Evolutionary conservation across 2,113 vertebrate species (phyloP).

Genomic region (Rhadina sibilatrix): DNA sequence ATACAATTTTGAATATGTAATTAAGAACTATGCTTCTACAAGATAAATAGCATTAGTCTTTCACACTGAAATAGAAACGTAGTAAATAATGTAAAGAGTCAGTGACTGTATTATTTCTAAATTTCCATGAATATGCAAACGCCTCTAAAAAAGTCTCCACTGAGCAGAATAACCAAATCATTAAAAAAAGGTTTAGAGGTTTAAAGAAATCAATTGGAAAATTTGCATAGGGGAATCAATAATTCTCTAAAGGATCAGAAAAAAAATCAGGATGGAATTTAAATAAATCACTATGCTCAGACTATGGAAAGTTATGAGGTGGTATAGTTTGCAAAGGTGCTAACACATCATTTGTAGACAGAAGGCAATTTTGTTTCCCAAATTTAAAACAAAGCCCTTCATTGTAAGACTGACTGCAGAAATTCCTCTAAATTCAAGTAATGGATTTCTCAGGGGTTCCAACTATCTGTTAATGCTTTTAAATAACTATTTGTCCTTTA

Average conservation of each 20-base stretch:
- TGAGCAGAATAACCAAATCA: background rate
- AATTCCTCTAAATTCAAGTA: background rate
- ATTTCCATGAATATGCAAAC: background rate
- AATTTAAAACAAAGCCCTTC: background rate
- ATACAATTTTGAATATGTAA: background rate
- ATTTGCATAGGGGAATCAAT: background rate
- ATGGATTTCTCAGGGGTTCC: background rate
- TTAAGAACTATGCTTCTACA: background rate
- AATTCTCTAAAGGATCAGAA: background rate
- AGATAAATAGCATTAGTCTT: background rate
- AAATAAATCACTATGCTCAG: background rate
- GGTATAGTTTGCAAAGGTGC: background rate
- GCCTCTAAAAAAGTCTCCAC: background rate
- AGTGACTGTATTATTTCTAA: background rate
- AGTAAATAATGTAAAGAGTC: background rate
- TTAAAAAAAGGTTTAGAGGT: background rate
- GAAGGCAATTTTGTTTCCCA: background rate
- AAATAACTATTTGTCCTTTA: background rate
- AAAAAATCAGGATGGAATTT: background rate
- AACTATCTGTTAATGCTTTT: background rate
- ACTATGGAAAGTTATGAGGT: background rate
- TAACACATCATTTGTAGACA: background rate
- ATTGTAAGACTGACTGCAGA: background rate
- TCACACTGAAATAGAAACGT: background rate
- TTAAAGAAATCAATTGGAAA: background rate